These are phyloP conservation scores for Bugulina stolonifera DNA, from an alignment of 2,888 invertebrate species.

Conservation along the genomic window DNA sequence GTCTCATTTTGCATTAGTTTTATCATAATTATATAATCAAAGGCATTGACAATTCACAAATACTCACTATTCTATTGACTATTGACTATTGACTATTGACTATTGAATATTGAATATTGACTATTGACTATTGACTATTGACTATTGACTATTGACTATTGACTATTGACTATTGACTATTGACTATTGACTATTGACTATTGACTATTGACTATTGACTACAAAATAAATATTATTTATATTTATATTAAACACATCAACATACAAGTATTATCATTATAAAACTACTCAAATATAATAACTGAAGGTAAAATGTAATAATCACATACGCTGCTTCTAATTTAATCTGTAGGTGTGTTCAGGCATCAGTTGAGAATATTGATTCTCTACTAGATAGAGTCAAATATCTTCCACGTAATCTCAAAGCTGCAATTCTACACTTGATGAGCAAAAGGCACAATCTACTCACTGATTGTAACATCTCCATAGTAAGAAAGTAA, in stretches of 20 bases:
- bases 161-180: too few species aligned
- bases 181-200: too few species aligned
- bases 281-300: not conserved
- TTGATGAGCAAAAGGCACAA: slow-evolving; percentile 19
- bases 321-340: not conserved
- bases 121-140: too few species aligned
- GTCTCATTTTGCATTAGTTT: too few species aligned
- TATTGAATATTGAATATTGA: too few species aligned
- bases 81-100: too few species aligned
- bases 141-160: too few species aligned
- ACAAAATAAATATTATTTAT: too few species aligned
- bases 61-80: too few species aligned
- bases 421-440: not conserved
- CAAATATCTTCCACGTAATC: not conserved
- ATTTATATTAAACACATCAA: not conserved
- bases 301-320: not conserved
- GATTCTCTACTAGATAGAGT: not conserved
- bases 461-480: not conserved
- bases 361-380: not conserved
- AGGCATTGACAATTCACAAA: too few species aligned
- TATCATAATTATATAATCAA: too few species aligned
- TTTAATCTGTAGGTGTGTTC: not conserved
- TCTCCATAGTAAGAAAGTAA: not conserved
- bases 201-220: too few species aligned
- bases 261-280: not conserved